Evolutionary conservation across 2,888 invertebrate genomes (phyloP).

Genomic region (Calliopum simillimum): DNA sequence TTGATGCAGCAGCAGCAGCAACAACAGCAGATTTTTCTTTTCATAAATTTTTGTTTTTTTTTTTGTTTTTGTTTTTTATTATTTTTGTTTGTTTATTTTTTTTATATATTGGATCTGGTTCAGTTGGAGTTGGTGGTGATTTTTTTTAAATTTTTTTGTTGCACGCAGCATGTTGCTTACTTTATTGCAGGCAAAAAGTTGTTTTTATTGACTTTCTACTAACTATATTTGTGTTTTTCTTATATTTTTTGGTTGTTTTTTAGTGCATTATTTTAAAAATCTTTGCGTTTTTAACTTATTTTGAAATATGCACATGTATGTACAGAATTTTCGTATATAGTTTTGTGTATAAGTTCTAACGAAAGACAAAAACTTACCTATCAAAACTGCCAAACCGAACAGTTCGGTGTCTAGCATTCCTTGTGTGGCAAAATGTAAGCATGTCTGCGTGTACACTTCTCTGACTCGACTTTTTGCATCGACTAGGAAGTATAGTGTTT

Average conservation of each 20-base stretch:
- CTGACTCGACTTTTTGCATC: constrained; percentile 85
- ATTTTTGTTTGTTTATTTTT: constrained; percentile 29
- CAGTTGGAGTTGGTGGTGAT: constrained; percentile 24
- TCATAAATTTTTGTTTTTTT: no score
- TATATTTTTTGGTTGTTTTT: no score
- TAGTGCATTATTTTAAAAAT: constrained; percentile 36
- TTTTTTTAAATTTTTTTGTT: constrained; percentile 17
- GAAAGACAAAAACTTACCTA: constrained; percentile 73
- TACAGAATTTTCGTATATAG: neutral
- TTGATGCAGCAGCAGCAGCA: constrained; percentile 45
- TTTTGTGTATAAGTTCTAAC: neutral
- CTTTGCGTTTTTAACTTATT: constrained; percentile 26
- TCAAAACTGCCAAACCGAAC: constrained; percentile 83
- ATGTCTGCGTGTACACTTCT: constrained; percentile 85
- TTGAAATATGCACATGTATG: neutral
- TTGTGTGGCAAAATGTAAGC: constrained; percentile 81
- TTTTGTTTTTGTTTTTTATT: constrained; percentile 17
- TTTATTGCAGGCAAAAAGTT: constrained; percentile 12
- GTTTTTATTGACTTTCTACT: constrained; percentile 10
- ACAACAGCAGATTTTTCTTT: constrained; percentile 1
- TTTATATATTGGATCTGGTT: neutral
- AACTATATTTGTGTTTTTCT: constrained; percentile 18
- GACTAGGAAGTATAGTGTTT: constrained; percentile 69
- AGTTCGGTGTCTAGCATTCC: constrained; percentile 86
- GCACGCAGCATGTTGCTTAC: constrained; percentile 30